Evolutionary conservation across 1,140 invertebrate species (phyloP).

Genomic region (Proales similis): DNA sequence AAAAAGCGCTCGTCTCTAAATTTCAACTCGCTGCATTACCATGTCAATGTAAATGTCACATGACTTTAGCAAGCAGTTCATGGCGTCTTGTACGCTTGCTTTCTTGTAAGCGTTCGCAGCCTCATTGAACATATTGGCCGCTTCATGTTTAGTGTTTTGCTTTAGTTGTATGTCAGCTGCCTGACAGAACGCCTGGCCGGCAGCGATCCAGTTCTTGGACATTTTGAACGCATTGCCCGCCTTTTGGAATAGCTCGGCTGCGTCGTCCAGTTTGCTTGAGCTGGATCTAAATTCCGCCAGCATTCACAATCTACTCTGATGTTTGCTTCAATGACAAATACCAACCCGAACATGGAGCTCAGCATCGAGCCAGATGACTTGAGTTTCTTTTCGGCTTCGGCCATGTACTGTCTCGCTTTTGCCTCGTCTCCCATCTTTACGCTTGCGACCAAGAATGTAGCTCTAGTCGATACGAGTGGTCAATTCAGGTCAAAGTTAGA

Average conservation of each 20-base stretch:
- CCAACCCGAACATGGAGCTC: constrained; percentile 36
- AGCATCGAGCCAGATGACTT: constrained; percentile 31
- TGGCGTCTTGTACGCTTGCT: constrained; percentile 27
- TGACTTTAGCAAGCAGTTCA: constrained; percentile 29
- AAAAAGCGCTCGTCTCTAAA: no score
- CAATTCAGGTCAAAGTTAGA: no score
- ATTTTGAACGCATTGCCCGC: constrained; percentile 37
- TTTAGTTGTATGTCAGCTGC: constrained; percentile 36
- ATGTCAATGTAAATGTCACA: constrained; percentile 37
- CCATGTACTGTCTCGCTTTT: constrained; percentile 25
- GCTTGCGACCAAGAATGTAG: no score
- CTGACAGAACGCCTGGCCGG: constrained; percentile 27
- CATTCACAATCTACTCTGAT: not conserved
- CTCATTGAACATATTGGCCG: constrained; percentile 29
- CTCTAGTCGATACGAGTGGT: no score
- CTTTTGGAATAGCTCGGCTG: constrained; percentile 14
- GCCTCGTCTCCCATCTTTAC: constrained; percentile 28
- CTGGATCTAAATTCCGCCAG: not conserved
- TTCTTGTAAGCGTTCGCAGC: constrained; percentile 37
- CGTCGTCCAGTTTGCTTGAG: constrained; percentile 37
- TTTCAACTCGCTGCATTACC: no score
- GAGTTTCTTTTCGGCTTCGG: constrained; percentile 38
- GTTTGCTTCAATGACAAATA: not conserved
- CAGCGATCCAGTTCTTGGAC: constrained; percentile 29
- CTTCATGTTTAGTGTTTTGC: constrained; percentile 36